A percentile compares a stretch with the other conserved stretches of the same genome.
Conservation (phyloP, 37 sponge, comb jelly and placozoan genomes). For the Cladorhizidae sp. region DNA sequence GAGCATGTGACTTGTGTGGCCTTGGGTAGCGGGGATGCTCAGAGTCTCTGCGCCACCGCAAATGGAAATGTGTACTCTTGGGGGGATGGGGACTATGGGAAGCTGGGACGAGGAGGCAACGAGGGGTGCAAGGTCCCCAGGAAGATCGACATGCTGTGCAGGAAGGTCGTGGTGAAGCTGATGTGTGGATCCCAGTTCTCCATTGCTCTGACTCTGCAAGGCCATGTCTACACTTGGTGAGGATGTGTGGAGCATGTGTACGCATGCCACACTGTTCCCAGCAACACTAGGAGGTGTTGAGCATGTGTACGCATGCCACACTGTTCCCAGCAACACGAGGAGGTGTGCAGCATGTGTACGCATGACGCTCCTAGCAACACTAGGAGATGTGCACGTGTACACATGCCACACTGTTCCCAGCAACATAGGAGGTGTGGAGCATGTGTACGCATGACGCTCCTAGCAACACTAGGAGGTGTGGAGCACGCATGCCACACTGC, state of each 20-base stretch:
- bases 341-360: too few relatives aligned
- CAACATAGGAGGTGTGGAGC: too few relatives aligned
- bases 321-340: too few relatives aligned
- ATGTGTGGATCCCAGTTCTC: constrained; percentile 97
- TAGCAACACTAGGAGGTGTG: too few relatives aligned
- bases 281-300: too few relatives aligned
- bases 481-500: too few relatives aligned
- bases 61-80: constrained; percentile 83
- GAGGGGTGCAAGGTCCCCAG: constrained; percentile 90
- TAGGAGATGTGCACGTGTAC: too few relatives aligned
- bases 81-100: constrained; percentile 99
- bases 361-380: too few relatives aligned
- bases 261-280: background rate
- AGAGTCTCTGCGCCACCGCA: constrained; percentile 77
- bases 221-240: constrained; percentile 94
- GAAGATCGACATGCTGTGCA: constrained; percentile 69
- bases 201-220: constrained; percentile 82
- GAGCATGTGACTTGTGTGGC: constrained; percentile 77
- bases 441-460: too few relatives aligned
- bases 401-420: background rate
- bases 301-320: too few relatives aligned
- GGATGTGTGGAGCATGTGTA: background rate
- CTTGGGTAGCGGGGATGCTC: constrained; percentile 96
- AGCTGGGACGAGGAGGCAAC: constrained; percentile 94
- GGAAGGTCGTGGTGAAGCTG: constrained; percentile 72